Base-by-base conservation (phyloP, 2,113 vertebrate genomes). In the Barbus barbus region DNA sequence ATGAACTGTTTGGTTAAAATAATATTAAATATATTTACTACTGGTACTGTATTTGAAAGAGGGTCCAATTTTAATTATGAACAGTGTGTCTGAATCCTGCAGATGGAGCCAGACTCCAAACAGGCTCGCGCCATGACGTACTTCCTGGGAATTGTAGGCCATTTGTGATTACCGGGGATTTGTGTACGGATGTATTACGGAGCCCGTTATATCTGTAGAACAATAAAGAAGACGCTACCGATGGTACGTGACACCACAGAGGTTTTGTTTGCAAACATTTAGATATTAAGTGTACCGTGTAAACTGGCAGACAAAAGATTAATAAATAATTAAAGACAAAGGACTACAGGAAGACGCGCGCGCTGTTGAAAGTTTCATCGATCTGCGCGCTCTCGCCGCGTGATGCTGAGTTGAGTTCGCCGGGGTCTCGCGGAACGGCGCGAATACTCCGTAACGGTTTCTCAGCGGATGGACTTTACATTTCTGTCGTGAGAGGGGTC, bases 71-170 rank as follows among this genome's bases (percentile, higher is more conserved):
- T 22, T 12, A 13, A 41, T 71, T n/a, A 33, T 78, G 22, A 24
- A 44, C 36, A 20, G n/a, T 33, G 9, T 2, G 0, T 1, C 1
- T 0, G 18, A 12, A 20, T 14, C 90, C 93, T 73, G 12, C 28
- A 91, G 93, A 89, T 91, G 93, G 88, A 84, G 86, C 31, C 73
- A 71, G 3, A 77, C 73, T 28, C 2, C 26, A 28, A 44, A 3
- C 51, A 38, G 20, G 13, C 24, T 46, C 72, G 20, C 31, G 1
- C 51, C 78, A 90, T 94, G 94, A 94, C 94, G 94, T 93, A 94
- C 91, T 94, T 94, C 93, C 94, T 93, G 92, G 73, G 90, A 86
- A 88, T 92, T 87, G 89, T 91, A 90, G 90, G 87, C 89, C 85
- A 92, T 92, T 83, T 92, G 88, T 92, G 90, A 89, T 94, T 77